These are phyloP conservation scores for Melieria crassipennis DNA, from an alignment of 2,888 invertebrate species.

Conservation along the genomic window DNA sequence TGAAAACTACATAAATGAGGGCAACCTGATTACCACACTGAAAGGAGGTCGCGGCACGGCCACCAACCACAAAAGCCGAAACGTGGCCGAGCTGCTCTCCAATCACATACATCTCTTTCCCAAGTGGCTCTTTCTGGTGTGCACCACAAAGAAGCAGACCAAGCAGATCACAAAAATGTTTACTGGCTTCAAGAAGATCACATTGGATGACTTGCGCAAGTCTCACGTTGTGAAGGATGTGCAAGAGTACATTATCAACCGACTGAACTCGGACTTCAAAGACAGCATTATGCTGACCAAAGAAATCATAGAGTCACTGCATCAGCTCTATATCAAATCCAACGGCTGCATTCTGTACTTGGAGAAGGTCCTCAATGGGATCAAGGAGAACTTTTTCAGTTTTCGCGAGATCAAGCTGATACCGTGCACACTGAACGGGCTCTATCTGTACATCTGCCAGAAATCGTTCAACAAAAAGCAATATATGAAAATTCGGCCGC, in stretches of 20 bases:
- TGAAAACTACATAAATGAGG: conserved; percentile 74
- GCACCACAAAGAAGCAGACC: conserved; percentile 87
- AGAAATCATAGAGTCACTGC: conserved; percentile 93
- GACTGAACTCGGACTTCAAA: conserved; percentile 89
- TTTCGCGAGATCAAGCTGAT: conserved; percentile 91
- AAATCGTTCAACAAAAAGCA: conserved; percentile 88
- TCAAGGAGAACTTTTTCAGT: conserved; percentile 92
- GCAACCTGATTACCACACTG: conserved; percentile 68
- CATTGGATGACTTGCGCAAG: conserved; percentile 88
- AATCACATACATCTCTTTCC: conserved; percentile 92
- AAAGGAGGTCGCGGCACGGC: conserved; percentile 61
- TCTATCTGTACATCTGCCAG: conserved; percentile 95
- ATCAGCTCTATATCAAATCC: conserved; percentile 94
- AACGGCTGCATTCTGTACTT: conserved; percentile 91
- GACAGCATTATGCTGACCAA: conserved; percentile 86
- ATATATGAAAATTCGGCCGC: conserved; percentile 85
- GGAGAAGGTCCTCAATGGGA: conserved; percentile 90
- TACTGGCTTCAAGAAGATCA: conserved; percentile 89
- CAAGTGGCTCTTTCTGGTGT: conserved; percentile 90
- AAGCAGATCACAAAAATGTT: conserved; percentile 85
- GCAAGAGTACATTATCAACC: conserved; percentile 91
- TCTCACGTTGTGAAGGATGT: conserved; percentile 93
- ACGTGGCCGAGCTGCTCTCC: conserved; percentile 84
- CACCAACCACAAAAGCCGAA: conserved; percentile 68
- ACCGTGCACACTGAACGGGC: conserved; percentile 93